Percentiles rank a stretch among this genome's conserved stretches.
phyloP scores from a whole-genome alignment of 2,888 invertebrate species.

The Sycophila texana region DNA sequence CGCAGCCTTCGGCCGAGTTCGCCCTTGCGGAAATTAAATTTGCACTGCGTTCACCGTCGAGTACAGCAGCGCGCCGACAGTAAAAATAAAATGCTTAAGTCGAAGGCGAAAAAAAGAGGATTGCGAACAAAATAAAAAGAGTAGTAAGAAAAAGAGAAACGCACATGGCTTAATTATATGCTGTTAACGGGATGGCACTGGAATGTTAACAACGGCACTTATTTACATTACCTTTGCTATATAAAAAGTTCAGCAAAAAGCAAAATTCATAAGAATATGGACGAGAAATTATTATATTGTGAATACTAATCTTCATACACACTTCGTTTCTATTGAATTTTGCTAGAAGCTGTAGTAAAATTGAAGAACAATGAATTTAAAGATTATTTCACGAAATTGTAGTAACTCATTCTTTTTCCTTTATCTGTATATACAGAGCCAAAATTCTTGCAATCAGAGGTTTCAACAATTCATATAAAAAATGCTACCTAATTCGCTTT shows the following conservation, averaged over 20 bases:
- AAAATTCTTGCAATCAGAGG: too few species aligned
- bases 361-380: too few species aligned
- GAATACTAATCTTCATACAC: too few species aligned
- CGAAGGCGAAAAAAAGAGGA: not conserved
- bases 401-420: too few species aligned
- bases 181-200: not conserved
- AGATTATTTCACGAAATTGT: too few species aligned
- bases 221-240: not conserved
- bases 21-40: conserved; percentile 39
- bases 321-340: too few species aligned
- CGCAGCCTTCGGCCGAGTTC: conserved; percentile 2
- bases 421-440: too few species aligned
- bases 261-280: not conserved
- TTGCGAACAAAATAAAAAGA: not conserved
- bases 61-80: not conserved
- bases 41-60: conserved; percentile 27
- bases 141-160: not conserved
- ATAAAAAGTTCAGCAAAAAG: not conserved
- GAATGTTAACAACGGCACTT: not conserved
- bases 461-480: too few species aligned
- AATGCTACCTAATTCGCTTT: too few species aligned
- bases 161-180: conserved; percentile 7
- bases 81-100: conserved; percentile 13
- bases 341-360: too few species aligned
- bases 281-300: not conserved